Evolutionary conservation across 2,888 invertebrate species (phyloP), one percentile per base, ranked within the genome.

Genomic region (Leptopilina syphax): DNA sequence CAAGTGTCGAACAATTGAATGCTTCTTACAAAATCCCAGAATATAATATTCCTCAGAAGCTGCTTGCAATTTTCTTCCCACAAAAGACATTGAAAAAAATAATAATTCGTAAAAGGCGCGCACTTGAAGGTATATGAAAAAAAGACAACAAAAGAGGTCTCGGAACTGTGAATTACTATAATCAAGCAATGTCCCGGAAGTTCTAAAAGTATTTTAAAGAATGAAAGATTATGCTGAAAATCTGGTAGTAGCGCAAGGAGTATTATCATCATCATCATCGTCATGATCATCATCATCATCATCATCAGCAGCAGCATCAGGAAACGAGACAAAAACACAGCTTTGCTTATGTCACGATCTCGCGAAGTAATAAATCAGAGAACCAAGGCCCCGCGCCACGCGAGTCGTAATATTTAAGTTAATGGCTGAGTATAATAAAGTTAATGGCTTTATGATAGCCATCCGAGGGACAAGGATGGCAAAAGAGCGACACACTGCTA

Each of bases 371-470:
- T 91, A 91, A 92, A 91, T 91, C 91, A 91, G 86, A 83, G 79
- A 82, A 83, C 57, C 85, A 84, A 87, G 88, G 86, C 84, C 83
- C 87, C 87, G 89, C 90, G 91, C 91, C 91, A 91, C 91, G 91
- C 88, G 89, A 91, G 90, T 90, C 90, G 90, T 91, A 90, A 91
- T 91, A 91, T 90, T 91, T 90, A 89, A 91, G 90, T 91, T 91
- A 91, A 91, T 91, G 89, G 90, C 90, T 88, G 86, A 85, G 89
- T 89, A 90, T 90, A 91, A 91, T 91, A 92, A 91, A 92, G 89
- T 91, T 92, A 92, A 92, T 91, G 88, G 91, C 90, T 91, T 91
- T 89, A 90, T 89, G 90, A 91, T 90, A 90, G 90, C 88, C 86
- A 85, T 88, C 86, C 88, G 86, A 84, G 85, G 86, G 87, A 85